phyloP scores from a whole-genome alignment of 2,797 vertebrate species.

The Melanotaenia trifasciata region DNA sequence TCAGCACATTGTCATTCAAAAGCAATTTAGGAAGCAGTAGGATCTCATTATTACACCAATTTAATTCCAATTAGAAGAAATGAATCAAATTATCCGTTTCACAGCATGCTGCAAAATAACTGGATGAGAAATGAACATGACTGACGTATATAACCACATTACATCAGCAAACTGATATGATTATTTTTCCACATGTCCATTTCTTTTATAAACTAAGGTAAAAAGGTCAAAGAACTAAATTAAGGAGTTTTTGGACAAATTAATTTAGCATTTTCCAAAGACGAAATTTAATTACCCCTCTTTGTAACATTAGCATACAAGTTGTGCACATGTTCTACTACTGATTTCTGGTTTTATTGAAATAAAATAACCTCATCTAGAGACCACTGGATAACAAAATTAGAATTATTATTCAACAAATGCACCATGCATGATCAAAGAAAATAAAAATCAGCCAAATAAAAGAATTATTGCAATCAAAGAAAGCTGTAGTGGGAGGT shows the following conservation, averaged over 20 bases:
- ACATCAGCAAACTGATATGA: slow-evolving; percentile 55
- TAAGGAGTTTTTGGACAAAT: slow-evolving; percentile 31
- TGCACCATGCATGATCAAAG: background rate
- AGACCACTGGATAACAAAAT: background rate
- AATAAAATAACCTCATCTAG: background rate
- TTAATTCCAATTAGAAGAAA: slow-evolving; percentile 77
- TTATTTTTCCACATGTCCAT: slow-evolving; percentile 16
- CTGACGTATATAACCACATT: slow-evolving; percentile 44
- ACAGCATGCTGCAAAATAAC: slow-evolving; percentile 63
- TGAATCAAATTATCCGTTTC: slow-evolving; percentile 75
- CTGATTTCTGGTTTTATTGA: background rate
- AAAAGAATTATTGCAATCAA: slow-evolving; percentile 5
- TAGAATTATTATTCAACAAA: slow-evolving; percentile 16
- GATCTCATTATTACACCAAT: slow-evolving; percentile 77
- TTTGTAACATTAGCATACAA: background rate
- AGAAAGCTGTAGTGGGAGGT: background rate
- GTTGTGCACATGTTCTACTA: background rate
- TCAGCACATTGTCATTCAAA: slow-evolving; percentile 66
- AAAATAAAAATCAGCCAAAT: slow-evolving; percentile 5
- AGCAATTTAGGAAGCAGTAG: slow-evolving; percentile 71
- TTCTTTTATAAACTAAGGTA: slow-evolving; percentile 32
- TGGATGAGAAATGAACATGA: slow-evolving; percentile 56
- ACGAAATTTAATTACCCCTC: background rate
- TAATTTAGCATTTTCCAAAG: slow-evolving; percentile 20
- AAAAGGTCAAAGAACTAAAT: slow-evolving; percentile 52